Evolutionary conservation across 92 coral and sea anemone species (phyloP).

Genomic region (Porites rus): DNA sequence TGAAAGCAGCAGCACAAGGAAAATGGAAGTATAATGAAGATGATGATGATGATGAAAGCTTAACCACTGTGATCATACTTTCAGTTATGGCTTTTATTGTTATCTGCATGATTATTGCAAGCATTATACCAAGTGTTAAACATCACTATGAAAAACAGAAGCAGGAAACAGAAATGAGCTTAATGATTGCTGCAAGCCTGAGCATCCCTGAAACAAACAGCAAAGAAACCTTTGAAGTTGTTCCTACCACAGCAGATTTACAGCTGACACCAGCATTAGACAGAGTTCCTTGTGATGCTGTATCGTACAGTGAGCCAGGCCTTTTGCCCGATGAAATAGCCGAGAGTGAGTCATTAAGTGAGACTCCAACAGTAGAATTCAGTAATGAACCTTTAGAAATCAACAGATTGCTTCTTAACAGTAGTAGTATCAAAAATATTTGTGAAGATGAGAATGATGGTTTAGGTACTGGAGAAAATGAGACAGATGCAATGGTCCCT

Average conservation of each 20-base stretch:
- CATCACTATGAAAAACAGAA: constrained; percentile 71
- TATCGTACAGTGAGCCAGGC: constrained; percentile 4
- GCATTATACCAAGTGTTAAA: constrained; percentile 71
- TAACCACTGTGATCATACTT: constrained; percentile 77
- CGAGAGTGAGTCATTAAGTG: constrained; percentile 4
- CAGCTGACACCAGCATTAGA: constrained; percentile 37
- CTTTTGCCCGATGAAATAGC: background rate
- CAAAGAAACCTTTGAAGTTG: constrained; percentile 48
- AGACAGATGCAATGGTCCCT: background rate
- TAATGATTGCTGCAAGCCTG: constrained; percentile 9
- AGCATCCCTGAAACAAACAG: constrained; percentile 41
- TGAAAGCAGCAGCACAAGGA: constrained; percentile 28
- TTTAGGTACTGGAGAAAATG: background rate
- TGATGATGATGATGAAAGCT: constrained; percentile 68
- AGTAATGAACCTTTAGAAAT: constrained; percentile 1
- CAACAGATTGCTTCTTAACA: background rate
- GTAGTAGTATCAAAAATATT: background rate
- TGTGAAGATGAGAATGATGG: constrained; percentile 4
- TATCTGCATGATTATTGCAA: constrained; percentile 76
- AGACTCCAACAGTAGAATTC: constrained; percentile 9
- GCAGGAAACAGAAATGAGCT: constrained; percentile 44
- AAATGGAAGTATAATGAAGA: constrained; percentile 13
- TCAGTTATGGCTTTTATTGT: constrained; percentile 80
- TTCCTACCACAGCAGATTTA: constrained; percentile 48
- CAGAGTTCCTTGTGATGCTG: constrained; percentile 34